phyloP scores from a whole-genome alignment of 2,113 vertebrate genomes.

The Suricata suricatta region DNA sequence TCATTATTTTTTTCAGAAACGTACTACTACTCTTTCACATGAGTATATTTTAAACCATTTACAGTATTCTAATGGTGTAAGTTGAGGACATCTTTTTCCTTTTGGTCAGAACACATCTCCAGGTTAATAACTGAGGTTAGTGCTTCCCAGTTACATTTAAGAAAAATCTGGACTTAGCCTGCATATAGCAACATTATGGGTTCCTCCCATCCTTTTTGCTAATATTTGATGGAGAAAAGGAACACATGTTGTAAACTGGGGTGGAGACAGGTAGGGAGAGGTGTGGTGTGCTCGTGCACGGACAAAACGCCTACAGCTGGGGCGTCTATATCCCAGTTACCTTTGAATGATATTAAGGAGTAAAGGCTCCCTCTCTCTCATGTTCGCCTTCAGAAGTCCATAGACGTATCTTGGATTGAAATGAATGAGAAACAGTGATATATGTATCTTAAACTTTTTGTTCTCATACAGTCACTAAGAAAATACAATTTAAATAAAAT shows the following conservation, averaged over 20 bases:
- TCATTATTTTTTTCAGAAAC: constrained; percentile 19
- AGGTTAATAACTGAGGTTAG: background rate
- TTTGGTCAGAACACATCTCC: background rate
- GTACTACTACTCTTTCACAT: background rate
- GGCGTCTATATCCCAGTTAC: background rate
- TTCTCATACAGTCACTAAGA: background rate
- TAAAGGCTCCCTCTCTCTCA: background rate
- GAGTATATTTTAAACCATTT: background rate
- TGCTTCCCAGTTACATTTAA: background rate
- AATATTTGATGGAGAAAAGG: constrained; percentile 13
- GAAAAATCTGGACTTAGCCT: constrained; percentile 3
- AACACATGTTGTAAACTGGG: background rate
- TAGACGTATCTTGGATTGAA: background rate
- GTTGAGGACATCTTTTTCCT: background rate
- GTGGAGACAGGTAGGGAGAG: background rate
- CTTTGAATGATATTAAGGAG: background rate
- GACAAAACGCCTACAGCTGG: background rate
- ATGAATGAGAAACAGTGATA: background rate
- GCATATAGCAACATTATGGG: background rate
- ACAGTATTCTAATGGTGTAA: background rate
- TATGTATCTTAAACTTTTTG: background rate
- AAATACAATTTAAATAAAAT: background rate
- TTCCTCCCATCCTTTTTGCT: background rate
- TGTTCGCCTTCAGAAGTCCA: background rate
- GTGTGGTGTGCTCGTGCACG: background rate